phyloP scores from a whole-genome alignment of 92 coral and sea anemone genomes.

The Zoanthus solanderi region DNA sequence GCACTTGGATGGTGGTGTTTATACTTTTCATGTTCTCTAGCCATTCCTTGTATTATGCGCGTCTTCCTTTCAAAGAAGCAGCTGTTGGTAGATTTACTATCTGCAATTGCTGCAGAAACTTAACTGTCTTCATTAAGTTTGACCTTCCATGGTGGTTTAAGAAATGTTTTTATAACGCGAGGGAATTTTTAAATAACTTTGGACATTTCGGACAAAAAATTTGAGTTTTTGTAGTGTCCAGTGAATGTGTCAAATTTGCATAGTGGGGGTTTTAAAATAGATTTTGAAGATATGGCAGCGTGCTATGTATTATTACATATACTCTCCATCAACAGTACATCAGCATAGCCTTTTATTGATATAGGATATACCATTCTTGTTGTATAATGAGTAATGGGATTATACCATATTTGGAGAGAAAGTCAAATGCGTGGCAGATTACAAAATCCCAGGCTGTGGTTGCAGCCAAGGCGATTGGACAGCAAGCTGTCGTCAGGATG shows the following conservation, averaged over 20 bases:
- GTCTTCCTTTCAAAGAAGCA: background rate
- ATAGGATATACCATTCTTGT: background rate
- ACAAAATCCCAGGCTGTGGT: background rate
- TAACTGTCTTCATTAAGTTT: background rate
- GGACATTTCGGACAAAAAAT: background rate
- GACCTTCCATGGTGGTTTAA: background rate
- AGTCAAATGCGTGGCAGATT: slow-evolving; percentile 23
- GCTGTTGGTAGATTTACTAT: background rate
- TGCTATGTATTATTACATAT: background rate
- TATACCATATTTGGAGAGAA: slow-evolving; percentile 3
- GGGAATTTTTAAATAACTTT: background rate
- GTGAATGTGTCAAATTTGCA: background rate
- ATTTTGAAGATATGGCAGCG: slow-evolving; percentile 11
- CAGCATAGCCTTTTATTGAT: background rate
- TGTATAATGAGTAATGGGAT: background rate
- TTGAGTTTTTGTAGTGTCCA: background rate
- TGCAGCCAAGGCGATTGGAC: background rate
- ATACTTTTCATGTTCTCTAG: background rate
- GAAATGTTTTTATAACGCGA: background rate
- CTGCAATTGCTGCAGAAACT: background rate
- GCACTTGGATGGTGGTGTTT: background rate
- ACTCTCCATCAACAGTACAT: background rate
- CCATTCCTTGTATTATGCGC: background rate
- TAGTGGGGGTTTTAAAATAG: background rate
- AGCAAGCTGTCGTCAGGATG: background rate